Conservation (phyloP, 1,140 invertebrate genomes). For the Musca domestica region DNA sequence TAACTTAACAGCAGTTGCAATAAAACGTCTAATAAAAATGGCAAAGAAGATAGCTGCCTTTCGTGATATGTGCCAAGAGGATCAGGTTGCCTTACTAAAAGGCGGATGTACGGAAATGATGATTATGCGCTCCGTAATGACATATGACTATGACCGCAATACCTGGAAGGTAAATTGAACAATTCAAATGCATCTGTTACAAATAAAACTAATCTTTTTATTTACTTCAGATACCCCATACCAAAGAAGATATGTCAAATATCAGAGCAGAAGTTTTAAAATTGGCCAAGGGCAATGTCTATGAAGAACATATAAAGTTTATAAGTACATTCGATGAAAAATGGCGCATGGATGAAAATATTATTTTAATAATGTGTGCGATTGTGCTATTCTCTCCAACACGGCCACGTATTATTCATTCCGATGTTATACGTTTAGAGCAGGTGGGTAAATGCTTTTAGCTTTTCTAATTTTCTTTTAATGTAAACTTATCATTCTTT, state of each 20-base stretch:
- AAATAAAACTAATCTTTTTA: background rate
- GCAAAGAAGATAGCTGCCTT: constrained; percentile 86
- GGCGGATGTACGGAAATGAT: constrained; percentile 76
- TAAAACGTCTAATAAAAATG: constrained; percentile 87
- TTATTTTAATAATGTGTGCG: constrained; percentile 85
- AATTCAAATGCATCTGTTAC: background rate
- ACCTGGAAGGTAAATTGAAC: constrained; percentile 71
- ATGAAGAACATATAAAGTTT: constrained; percentile 79
- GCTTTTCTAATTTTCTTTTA: constrained; percentile 20
- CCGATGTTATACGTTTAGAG: constrained; percentile 81
- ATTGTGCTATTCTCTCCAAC: constrained; percentile 86
- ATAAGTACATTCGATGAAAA: constrained; percentile 75
- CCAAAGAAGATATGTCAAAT: constrained; percentile 66
- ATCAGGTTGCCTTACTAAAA: constrained; percentile 86
- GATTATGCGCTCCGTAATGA: constrained; percentile 83
- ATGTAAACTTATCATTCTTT: no score
- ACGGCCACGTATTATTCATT: constrained; percentile 74
- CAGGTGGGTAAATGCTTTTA: constrained; percentile 61
- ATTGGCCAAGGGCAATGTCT: constrained; percentile 81
- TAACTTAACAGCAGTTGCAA: constrained; percentile 87
- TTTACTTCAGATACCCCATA: constrained; percentile 66
- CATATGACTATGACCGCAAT: constrained; percentile 79
- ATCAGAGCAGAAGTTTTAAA: constrained; percentile 84
- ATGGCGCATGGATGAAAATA: constrained; percentile 80
- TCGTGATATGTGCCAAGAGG: constrained; percentile 86